A percentile compares a stretch with the other conserved stretches of the same genome.
These are phyloP conservation scores for Deilephila elpenor DNA, from an alignment of 2,888 invertebrate genomes.

Conservation along the genomic window DNA sequence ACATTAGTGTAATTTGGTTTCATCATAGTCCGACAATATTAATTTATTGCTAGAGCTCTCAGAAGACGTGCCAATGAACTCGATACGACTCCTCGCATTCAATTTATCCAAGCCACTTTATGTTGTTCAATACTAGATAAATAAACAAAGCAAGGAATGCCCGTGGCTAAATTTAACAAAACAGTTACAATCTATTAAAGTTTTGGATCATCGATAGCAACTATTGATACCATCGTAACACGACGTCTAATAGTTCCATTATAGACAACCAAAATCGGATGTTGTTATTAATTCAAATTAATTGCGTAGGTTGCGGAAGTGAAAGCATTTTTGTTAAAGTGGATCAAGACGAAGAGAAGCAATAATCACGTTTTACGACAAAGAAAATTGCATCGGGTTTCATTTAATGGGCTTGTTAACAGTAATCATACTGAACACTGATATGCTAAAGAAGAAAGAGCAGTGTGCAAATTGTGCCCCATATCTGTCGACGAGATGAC, in stretches of 20 bases:
- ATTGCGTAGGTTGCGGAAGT: conserved; percentile 49
- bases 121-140: conserved; percentile 1
- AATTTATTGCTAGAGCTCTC: conserved; percentile 14
- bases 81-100: conserved; percentile 12
- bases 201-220: conserved; percentile 13
- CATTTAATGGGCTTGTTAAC: conserved; percentile 8
- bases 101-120: conserved; percentile 13
- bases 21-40: conserved; percentile 15
- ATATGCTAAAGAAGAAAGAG: not conserved
- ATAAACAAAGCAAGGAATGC: conserved; percentile 1
- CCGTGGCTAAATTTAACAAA: conserved; percentile 5
- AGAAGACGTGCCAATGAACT: conserved; percentile 22
- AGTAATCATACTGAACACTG: conserved; percentile 1
- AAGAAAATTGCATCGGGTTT: conserved; percentile 13
- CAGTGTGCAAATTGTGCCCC: conserved; percentile 5
- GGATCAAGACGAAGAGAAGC: conserved; percentile 27
- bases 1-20: conserved; percentile 17
- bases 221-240: conserved; percentile 6
- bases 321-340: conserved; percentile 43
- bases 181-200: conserved; percentile 21
- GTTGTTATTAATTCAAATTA: conserved; percentile 38
- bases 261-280: conserved; percentile 29
- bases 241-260: conserved; percentile 12
- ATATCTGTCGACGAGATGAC: conserved; percentile 3
- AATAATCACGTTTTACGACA: conserved; percentile 13